These are phyloP conservation scores for Emberiza fucata DNA, from an alignment of 2,113 vertebrate species.

Conservation along the genomic window DNA sequence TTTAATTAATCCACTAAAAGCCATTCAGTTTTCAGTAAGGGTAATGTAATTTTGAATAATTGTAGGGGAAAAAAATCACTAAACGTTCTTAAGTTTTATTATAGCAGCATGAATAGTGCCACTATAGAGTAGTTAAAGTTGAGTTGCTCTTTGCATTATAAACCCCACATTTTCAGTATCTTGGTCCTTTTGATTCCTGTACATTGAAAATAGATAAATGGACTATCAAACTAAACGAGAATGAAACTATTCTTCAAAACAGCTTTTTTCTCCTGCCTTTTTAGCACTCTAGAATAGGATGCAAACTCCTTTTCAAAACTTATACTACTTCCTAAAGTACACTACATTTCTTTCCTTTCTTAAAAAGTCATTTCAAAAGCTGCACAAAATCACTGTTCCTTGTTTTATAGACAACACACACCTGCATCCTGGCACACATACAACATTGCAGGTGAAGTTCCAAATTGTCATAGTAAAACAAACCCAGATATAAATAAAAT, in stretches of 20 bases:
- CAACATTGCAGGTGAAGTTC: not conserved
- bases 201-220: conserved; percentile 12
- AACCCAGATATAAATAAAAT: not conserved
- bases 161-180: conserved; percentile 57
- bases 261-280: not conserved
- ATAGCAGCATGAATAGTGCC: conserved; percentile 72
- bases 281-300: not conserved
- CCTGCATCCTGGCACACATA: not conserved
- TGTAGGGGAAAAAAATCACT: conserved; percentile 74
- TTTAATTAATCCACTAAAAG: conserved; percentile 88
- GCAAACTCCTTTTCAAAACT: not conserved
- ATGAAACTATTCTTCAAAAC: not conserved
- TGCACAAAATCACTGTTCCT: not conserved
- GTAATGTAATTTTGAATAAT: conserved; percentile 86
- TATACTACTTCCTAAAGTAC: not conserved
- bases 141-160: conserved; percentile 71
- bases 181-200: conserved; percentile 27
- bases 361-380: not conserved
- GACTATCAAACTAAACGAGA: not conserved
- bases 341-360: not conserved
- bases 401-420: not conserved
- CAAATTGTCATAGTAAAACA: not conserved
- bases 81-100: conserved; percentile 81
- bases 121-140: conserved; percentile 74
- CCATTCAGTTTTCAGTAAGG: conserved; percentile 82